Evolutionary conservation across 2,113 vertebrate species (phyloP).

Genomic region (Condylura cristata): DNA sequence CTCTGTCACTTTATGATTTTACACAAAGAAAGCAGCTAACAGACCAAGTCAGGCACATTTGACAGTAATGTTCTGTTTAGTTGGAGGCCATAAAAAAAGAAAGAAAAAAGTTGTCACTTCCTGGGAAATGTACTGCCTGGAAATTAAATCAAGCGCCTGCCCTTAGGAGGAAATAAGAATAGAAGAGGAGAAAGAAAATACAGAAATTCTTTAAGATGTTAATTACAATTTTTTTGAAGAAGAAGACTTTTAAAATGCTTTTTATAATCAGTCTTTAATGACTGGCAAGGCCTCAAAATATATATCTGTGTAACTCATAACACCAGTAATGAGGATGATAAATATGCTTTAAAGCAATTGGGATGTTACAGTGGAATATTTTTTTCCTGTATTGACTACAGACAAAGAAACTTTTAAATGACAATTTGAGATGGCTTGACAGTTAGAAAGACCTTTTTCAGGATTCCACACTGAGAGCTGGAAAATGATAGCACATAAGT

Average conservation of each 20-base stretch:
- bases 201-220: not conserved
- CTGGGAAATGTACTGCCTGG: not conserved
- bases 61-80: slow-evolving; percentile 27
- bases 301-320: not conserved
- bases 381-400: not conserved
- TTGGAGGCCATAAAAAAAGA: not conserved
- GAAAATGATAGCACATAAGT: not conserved
- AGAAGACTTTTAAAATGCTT: not conserved
- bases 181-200: not conserved
- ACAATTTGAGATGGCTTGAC: not conserved
- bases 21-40: not conserved
- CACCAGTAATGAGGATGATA: not conserved
- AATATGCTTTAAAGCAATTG: not conserved
- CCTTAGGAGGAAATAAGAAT: not conserved
- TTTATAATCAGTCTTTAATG: not conserved
- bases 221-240: not conserved
- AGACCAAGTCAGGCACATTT: slow-evolving; percentile 3
- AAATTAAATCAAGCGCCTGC: not conserved
- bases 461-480: not conserved
- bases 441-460: not conserved
- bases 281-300: not conserved
- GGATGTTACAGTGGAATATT: not conserved
- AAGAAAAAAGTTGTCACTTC: not conserved
- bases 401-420: not conserved
- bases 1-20: not conserved